Evolutionary conservation across 2,113 vertebrate genomes (phyloP).

Genomic region (Tautogolabrus adspersus): DNA sequence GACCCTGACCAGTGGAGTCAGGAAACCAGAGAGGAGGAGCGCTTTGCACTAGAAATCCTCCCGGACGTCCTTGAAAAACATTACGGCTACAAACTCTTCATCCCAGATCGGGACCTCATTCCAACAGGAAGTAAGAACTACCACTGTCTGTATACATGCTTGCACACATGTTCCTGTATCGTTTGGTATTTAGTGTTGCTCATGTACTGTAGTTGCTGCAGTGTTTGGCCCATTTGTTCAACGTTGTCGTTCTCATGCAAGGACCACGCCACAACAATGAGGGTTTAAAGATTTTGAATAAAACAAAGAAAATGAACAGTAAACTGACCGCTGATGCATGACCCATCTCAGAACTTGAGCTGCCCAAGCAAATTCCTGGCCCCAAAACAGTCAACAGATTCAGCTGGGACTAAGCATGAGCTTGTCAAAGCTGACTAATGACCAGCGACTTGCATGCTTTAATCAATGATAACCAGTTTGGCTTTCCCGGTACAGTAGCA

Average conservation of each 20-base stretch:
- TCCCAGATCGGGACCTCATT: conserved; percentile 98
- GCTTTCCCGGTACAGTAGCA: too few relatives aligned
- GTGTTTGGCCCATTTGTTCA: conserved; percentile 17
- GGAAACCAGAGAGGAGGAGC: conserved; percentile 97
- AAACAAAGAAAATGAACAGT: neutral
- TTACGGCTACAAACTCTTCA: conserved; percentile 98
- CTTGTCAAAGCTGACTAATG: too few relatives aligned
- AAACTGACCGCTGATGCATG: too few relatives aligned
- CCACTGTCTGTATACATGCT: neutral
- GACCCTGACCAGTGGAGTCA: conserved; percentile 99
- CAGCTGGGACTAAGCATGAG: too few relatives aligned
- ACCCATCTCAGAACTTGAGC: neutral
- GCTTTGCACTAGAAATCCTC: conserved; percentile 97
- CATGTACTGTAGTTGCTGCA: neutral
- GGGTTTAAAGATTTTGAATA: neutral
- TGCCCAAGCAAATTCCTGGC: fast-evolving
- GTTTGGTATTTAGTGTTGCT: neutral
- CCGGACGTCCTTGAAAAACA: conserved; percentile 99
- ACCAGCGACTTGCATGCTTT: too few relatives aligned
- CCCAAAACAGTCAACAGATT: neutral
- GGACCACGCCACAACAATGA: conserved; percentile 1
- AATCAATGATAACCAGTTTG: too few relatives aligned
- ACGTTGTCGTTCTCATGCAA: conserved; percentile 9
- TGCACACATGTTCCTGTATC: conserved; percentile 1
- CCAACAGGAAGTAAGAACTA: conserved; percentile 96